Conservation (phyloP, 2,888 invertebrate genomes). For the Caenorhabditis sulstoni region DNA sequence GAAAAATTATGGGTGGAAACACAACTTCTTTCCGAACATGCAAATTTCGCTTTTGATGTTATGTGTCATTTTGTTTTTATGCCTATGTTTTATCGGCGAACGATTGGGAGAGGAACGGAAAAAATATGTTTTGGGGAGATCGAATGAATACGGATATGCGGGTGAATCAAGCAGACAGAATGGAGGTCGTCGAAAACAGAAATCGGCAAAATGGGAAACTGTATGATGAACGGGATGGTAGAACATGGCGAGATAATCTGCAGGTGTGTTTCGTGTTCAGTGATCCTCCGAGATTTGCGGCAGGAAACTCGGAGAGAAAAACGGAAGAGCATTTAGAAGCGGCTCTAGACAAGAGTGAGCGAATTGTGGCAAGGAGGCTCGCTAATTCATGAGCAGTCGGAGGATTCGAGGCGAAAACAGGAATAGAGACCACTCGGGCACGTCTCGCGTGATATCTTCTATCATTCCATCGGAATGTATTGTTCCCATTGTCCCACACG, state of each 20-base stretch:
- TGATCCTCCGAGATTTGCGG: too few species aligned
- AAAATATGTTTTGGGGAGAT: conserved; percentile 20
- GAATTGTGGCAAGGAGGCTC: background rate
- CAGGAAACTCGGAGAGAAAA: too few species aligned
- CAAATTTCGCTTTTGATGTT: background rate
- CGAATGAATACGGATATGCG: conserved; percentile 30
- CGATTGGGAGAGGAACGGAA: conserved; percentile 7
- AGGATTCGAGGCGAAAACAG: conserved; percentile 17
- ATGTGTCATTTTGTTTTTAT: background rate
- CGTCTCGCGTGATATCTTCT: background rate
- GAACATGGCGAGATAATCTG: too few species aligned
- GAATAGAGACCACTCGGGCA: background rate
- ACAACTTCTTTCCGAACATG: too few species aligned
- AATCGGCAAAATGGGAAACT: background rate
- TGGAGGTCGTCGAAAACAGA: conserved; percentile 2
- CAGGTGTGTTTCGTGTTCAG: conserved; percentile 20
- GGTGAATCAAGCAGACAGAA: conserved; percentile 23
- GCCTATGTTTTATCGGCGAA: conserved; percentile 11
- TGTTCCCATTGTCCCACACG: conserved; percentile 17
- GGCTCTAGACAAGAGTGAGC: background rate
- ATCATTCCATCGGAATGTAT: conserved; percentile 32
- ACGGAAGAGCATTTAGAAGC: too few species aligned
- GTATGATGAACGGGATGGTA: background rate
- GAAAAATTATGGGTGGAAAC: background rate
- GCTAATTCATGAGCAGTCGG: conserved; percentile 7